Evolutionary conservation across 2,797 vertebrate genomes (phyloP).

Genomic region (Leucoraja ocellata): DNA sequence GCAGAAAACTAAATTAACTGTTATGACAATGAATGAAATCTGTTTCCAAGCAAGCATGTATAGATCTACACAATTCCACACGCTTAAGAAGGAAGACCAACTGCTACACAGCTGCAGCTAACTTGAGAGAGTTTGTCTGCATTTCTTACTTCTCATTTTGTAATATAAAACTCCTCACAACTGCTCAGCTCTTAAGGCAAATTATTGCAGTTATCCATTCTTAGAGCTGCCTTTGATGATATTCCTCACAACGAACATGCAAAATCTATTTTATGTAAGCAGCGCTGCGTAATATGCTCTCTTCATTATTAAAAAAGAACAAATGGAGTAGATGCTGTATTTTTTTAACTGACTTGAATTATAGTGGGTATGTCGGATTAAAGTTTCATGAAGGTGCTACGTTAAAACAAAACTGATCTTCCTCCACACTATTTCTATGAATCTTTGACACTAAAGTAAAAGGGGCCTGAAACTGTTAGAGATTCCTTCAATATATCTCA

Average conservation of each 20-base stretch:
- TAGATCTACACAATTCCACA: constrained; percentile 37
- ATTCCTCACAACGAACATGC: constrained; percentile 47
- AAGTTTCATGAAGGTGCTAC: not conserved
- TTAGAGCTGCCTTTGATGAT: constrained; percentile 51
- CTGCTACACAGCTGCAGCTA: constrained; percentile 56
- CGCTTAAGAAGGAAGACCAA: constrained; percentile 54
- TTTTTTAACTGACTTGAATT: not conserved
- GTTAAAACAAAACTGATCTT: not conserved
- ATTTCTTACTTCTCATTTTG: constrained; percentile 57
- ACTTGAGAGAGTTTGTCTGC: constrained; percentile 52
- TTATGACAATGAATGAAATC: constrained; percentile 57
- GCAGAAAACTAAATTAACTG: constrained; percentile 52
- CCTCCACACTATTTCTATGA: not conserved
- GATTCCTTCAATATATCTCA: not conserved
- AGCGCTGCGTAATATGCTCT: constrained; percentile 49
- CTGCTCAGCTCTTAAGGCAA: constrained; percentile 49
- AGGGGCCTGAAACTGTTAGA: not conserved
- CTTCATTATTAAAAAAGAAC: not conserved
- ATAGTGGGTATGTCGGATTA: not conserved
- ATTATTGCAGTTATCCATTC: constrained; percentile 42
- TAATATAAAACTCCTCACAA: constrained; percentile 54
- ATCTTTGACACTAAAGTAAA: not conserved
- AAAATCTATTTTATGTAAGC: constrained; percentile 52
- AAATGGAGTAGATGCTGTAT: not conserved
- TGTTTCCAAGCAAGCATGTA: constrained; percentile 56